A percentile compares a stretch with the other conserved stretches of the same genome.
Conservation (phyloP, 2,888 invertebrate species). For the Mimumesa dahlbomi region DNA sequence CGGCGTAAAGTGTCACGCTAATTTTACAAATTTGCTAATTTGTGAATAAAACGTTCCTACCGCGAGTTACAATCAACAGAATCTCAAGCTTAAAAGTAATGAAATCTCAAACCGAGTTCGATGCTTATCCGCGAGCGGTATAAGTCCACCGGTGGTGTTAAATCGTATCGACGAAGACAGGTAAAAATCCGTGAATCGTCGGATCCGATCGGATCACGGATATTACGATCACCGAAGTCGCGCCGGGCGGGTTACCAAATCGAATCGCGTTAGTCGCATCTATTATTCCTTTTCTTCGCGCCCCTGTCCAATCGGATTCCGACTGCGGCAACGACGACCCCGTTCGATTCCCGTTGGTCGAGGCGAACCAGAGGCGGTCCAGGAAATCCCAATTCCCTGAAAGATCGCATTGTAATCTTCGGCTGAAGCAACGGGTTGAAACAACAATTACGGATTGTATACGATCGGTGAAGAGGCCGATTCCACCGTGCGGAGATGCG, state of each 20-base stretch:
- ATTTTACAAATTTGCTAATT: too few relatives aligned
- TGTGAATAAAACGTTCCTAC: too few relatives aligned
- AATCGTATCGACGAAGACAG: too few relatives aligned
- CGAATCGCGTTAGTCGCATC: conserved; percentile 60
- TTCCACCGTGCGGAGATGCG: conserved; percentile 50
- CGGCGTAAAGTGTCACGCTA: too few relatives aligned
- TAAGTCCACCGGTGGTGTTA: too few relatives aligned
- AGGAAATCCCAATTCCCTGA: conserved; percentile 66
- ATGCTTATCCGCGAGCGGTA: too few relatives aligned
- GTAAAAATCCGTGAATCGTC: conserved; percentile 1
- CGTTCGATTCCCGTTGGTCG: conserved; percentile 64
- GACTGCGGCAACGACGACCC: conserved; percentile 58
- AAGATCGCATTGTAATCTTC: conserved; percentile 71
- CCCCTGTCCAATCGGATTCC: conserved; percentile 58
- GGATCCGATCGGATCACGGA: conserved; percentile 32
- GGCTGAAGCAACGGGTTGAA: conserved; percentile 68
- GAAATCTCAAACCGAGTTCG: too few relatives aligned
- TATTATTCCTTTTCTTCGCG: conserved; percentile 59
- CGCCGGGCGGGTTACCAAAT: conserved; percentile 38
- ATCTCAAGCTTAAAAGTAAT: too few relatives aligned
- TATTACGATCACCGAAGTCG: conserved; percentile 35
- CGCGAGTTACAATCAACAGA: too few relatives aligned
- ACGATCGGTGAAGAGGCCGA: conserved; percentile 61
- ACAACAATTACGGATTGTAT: conserved; percentile 70
- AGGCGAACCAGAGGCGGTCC: conserved; percentile 36